These are phyloP conservation scores for Archivesica marissinica DNA, from an alignment of 1,140 invertebrate genomes.

Conservation along the genomic window DNA sequence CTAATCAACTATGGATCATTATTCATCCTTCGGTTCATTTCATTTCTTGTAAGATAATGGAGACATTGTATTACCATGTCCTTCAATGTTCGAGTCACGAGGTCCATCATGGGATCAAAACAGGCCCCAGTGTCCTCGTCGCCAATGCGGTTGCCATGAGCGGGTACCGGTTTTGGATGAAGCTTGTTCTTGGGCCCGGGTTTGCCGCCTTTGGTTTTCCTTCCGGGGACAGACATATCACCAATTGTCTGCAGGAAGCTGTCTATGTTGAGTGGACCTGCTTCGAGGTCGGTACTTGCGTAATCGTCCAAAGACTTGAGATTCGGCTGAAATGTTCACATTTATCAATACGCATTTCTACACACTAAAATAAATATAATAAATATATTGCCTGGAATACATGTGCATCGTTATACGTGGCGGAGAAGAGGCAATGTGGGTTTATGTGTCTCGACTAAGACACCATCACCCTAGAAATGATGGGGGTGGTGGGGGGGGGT, in stretches of 20 bases:
- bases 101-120: constrained; percentile 16
- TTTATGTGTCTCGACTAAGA: too few species aligned
- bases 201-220: background rate
- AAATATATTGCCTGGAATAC: too few species aligned
- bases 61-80: constrained; percentile 48
- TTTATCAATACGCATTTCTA: too few species aligned
- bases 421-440: too few species aligned
- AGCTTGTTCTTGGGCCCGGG: background rate
- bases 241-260: constrained; percentile 4
- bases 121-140: background rate
- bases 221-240: constrained; percentile 17
- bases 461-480: too few species aligned
- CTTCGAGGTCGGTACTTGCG: background rate
- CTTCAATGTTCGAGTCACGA: constrained; percentile 19
- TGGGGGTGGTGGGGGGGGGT: too few species aligned
- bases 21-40: background rate
- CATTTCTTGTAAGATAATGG: too few species aligned
- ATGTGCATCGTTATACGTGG: too few species aligned
- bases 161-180: background rate
- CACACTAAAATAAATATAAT: too few species aligned
- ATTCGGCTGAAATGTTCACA: constrained; percentile 23
- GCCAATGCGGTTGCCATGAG: background rate
- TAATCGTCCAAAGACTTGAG: background rate
- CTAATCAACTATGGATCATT: too few species aligned
- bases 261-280: background rate